Conservation (phyloP, 2,113 vertebrate genomes). For the Vombatus ursinus region DNA sequence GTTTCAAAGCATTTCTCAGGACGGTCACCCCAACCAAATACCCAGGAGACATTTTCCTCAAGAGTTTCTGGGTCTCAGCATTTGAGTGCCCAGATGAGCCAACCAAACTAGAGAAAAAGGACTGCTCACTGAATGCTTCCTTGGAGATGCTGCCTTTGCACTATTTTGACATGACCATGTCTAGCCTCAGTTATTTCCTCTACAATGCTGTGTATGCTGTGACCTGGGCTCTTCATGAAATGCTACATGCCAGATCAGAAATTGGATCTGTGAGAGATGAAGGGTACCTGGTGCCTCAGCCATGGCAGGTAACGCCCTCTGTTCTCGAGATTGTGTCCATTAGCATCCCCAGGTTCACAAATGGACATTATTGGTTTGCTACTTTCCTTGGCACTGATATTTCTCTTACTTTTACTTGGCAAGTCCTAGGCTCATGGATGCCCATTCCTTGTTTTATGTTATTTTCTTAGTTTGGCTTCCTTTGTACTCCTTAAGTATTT, state of each 20-base stretch:
- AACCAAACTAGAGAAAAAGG: neutral
- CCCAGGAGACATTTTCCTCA: neutral
- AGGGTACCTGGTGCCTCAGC: neutral
- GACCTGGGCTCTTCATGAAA: neutral
- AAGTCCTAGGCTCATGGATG: no score
- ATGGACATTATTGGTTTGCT: neutral
- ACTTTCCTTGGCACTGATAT: neutral
- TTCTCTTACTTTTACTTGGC: no score
- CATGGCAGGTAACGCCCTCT: neutral
- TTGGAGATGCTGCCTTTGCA: neutral
- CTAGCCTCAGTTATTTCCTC: neutral
- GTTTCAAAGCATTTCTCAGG: neutral
- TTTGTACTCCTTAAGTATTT: rapidly evolving
- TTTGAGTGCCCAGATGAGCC: neutral
- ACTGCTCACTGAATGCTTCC: neutral
- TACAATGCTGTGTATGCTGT: neutral
- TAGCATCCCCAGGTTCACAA: neutral
- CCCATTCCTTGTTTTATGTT: rapidly evolving
- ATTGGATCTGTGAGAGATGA: neutral
- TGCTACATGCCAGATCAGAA: neutral
- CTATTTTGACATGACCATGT: neutral
- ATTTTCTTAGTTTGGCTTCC: no score
- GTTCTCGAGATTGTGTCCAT: neutral
- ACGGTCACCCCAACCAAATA: neutral
- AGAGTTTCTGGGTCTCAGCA: neutral